Evolutionary conservation across 2,797 vertebrate species (phyloP).

Genomic region (Scolopax rusticola): DNA sequence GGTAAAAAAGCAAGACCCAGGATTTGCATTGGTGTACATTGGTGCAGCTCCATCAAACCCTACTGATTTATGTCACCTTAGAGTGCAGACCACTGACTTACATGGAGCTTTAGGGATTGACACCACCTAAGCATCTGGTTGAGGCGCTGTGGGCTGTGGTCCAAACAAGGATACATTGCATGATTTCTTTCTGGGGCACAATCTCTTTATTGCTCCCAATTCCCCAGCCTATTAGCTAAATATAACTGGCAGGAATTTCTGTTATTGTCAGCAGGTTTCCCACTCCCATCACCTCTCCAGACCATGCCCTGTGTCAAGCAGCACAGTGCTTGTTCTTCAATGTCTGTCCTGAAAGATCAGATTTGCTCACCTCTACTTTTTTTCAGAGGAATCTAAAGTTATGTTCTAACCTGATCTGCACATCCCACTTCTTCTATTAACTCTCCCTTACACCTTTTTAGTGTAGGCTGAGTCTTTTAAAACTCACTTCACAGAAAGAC

Average conservation of each 20-base stretch:
- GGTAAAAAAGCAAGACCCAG: not conserved
- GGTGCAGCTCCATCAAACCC: not conserved
- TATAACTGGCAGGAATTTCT: not conserved
- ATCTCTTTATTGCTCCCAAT: not conserved
- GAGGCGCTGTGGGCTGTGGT: not conserved
- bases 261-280: constrained; percentile 9
- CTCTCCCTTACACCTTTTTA: not conserved
- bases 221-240: not conserved
- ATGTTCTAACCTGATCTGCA: not conserved
- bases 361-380: not conserved
- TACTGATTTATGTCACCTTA: not conserved
- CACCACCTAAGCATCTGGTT: not conserved
- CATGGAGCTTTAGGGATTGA: not conserved
- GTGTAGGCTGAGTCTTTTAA: not conserved
- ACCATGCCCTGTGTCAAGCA: not conserved
- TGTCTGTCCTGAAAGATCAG: not conserved
- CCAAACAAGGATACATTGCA: not conserved
- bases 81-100: not conserved
- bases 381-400: not conserved
- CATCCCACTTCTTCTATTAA: not conserved
- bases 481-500: not conserved
- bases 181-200: not conserved
- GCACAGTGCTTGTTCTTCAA: not conserved
- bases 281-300: not conserved
- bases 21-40: not conserved